Conservation (phyloP, 2,797 vertebrate genomes). For the Crossoptilon crossoptilon region DNA sequence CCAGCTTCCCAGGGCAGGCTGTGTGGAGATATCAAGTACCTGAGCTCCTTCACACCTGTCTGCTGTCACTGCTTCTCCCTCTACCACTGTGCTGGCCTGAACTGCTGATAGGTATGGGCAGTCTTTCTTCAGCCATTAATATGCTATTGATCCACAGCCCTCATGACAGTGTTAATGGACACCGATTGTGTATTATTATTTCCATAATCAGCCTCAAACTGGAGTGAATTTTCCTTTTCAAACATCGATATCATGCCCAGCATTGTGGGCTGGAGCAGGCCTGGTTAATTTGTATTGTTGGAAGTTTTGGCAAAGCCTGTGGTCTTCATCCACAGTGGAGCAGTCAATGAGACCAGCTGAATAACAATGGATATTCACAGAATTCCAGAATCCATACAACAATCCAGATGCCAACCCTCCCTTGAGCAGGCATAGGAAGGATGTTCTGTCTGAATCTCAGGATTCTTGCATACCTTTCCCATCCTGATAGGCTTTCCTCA, state of each 20-base stretch:
- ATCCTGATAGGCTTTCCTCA: background rate
- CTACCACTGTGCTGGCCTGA: background rate
- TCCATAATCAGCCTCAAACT: constrained; percentile 70
- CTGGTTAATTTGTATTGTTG: constrained; percentile 54
- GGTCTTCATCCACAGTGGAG: constrained; percentile 18
- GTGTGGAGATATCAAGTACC: background rate
- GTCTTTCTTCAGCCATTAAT: constrained; percentile 68
- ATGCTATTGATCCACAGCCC: constrained; percentile 50
- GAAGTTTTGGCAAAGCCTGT: constrained; percentile 33
- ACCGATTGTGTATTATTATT: constrained; percentile 75
- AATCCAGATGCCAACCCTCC: background rate
- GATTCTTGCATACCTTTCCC: background rate
- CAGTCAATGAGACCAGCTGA: constrained; percentile 3
- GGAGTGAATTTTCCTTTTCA: constrained; percentile 70
- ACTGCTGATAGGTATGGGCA: background rate
- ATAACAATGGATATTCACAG: background rate
- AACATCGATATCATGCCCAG: constrained; percentile 21
- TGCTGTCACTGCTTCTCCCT: background rate
- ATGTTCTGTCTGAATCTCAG: background rate
- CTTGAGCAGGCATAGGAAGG: background rate
- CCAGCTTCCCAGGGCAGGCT: background rate
- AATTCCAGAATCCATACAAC: background rate
- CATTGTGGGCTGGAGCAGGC: constrained; percentile 19
- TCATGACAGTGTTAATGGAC: constrained; percentile 61
- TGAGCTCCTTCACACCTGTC: background rate